Percentiles rank a stretch among this genome's conserved stretches.
Conservation (phyloP, 2,113 vertebrate genomes). For the Talpa occidentalis region DNA sequence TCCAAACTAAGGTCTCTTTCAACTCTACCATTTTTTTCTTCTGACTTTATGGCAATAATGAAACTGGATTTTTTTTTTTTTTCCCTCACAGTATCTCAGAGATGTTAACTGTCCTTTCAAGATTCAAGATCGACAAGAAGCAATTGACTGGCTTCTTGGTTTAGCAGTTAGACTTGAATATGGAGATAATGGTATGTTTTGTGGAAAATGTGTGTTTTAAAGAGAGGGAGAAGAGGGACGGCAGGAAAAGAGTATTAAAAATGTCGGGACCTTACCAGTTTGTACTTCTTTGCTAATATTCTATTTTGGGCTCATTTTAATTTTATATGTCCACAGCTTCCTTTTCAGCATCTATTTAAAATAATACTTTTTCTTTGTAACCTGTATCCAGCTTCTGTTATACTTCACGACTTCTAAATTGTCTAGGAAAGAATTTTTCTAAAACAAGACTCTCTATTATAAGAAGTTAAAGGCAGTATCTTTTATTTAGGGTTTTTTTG, state of each 20-base stretch:
- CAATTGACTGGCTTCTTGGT: constrained; percentile 97
- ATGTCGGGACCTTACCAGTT: background rate
- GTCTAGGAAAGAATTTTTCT: background rate
- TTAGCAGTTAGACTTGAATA: constrained; percentile 97
- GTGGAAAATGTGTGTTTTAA: accelerated
- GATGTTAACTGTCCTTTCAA: constrained; percentile 96
- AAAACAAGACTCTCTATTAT: background rate
- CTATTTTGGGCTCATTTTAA: constrained; percentile 28
- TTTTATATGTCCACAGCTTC: background rate
- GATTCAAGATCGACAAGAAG: constrained; percentile 91
- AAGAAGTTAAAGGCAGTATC: background rate
- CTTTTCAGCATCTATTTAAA: constrained; percentile 15
- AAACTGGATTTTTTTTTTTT: constrained; percentile 25
- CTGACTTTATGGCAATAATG: constrained; percentile 23
- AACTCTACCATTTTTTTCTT: background rate
- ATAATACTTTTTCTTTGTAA: background rate
- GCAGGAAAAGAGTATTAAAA: constrained; percentile 14
- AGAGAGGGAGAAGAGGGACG: background rate
- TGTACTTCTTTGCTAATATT: constrained; percentile 31
- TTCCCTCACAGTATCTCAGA: constrained; percentile 90
- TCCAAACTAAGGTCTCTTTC: background rate
- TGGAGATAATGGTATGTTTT: constrained; percentile 94
- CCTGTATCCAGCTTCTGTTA: background rate
- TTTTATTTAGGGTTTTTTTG: constrained; percentile 27
- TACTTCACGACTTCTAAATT: background rate